Percentiles rank a stretch among this genome's conserved stretches.
phyloP scores from a whole-genome alignment of 2,113 vertebrate species.

The Malurus elegans region DNA sequence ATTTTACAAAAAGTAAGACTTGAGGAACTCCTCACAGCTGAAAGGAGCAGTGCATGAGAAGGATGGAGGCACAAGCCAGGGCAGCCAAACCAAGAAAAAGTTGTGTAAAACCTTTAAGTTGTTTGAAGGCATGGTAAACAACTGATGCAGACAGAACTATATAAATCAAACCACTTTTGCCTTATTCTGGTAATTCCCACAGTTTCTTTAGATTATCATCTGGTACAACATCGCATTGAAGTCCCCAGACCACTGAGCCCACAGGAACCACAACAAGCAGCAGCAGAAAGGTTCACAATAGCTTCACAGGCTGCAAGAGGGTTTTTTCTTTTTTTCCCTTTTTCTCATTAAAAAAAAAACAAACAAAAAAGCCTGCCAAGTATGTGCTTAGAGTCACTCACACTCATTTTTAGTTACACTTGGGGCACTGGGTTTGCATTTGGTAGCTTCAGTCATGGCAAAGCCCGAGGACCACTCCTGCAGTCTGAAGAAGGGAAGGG shows the following conservation, averaged over 20 bases:
- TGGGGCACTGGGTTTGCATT: background rate
- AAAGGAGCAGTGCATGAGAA: background rate
- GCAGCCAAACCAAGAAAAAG: background rate
- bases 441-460: background rate
- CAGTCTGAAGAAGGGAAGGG: background rate
- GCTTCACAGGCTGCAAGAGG: background rate
- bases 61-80: background rate
- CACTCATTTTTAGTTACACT: fast-evolving
- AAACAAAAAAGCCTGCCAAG: no score
- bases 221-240: background rate
- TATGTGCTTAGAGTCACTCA: background rate
- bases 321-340: background rate
- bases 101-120: background rate
- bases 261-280: background rate
- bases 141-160: background rate
- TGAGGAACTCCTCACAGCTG: background rate
- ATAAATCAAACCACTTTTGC: background rate
- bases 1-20: background rate
- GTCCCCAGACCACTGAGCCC: fast-evolving
- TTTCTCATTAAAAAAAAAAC: background rate
- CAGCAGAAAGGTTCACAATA: background rate
- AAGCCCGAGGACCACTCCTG: background rate
- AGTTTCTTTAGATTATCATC: background rate
- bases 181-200: background rate
- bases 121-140: background rate